Conservation (phyloP, 2,888 invertebrate genomes). For the Sepioteuthis lessoniana region DNA sequence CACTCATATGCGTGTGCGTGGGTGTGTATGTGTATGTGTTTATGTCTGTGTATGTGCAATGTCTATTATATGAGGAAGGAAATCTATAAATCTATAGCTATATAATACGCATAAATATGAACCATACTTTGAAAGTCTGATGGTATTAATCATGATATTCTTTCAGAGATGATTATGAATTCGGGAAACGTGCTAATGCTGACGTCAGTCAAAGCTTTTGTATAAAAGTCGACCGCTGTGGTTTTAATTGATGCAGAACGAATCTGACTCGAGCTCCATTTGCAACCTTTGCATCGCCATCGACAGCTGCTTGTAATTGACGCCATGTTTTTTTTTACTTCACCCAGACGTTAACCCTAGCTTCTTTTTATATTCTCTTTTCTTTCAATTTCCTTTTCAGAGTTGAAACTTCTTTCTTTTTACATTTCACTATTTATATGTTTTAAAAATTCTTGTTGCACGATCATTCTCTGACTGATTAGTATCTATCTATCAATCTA, state of each 20-base stretch:
- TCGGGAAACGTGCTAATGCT: background rate
- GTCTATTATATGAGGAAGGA: background rate
- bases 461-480: too few species aligned
- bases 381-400: background rate
- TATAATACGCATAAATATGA: background rate
- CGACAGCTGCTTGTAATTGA: background rate
- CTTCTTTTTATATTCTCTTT: background rate
- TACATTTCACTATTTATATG: too few species aligned
- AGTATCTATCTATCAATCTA: too few species aligned
- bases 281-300: background rate
- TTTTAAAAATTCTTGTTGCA: too few species aligned
- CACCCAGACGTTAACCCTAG: background rate
- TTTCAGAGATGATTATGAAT: background rate
- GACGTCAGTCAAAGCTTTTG: background rate
- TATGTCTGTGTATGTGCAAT: background rate
- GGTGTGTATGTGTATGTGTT: background rate
- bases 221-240: background rate
- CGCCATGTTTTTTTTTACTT: background rate
- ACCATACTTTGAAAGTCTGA: background rate
- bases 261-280: background rate
- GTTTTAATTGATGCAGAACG: background rate
- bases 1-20: background rate
- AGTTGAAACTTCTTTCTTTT: too few species aligned
- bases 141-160: background rate
- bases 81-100: background rate